Conservation (phyloP, 1,140 invertebrate genomes). For the Steinernema khuongi region DNA sequence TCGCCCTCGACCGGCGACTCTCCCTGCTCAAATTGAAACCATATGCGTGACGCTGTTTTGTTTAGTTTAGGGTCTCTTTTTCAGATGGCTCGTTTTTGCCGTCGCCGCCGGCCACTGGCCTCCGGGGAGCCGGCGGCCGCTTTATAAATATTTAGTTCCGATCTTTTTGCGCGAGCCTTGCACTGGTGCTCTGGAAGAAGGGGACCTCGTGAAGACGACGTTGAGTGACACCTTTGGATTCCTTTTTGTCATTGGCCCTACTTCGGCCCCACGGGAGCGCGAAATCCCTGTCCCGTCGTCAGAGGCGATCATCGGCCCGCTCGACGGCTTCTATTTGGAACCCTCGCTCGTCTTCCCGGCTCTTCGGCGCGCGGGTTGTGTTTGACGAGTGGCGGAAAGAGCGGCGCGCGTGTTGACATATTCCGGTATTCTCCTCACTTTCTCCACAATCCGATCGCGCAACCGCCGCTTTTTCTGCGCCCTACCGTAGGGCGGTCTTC, state of each 20-base stretch:
- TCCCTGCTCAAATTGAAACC: slow-evolving; percentile 4
- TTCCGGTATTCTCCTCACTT: slow-evolving; percentile 15
- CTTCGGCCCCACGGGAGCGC: neutral
- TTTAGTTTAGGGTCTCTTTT: slow-evolving; percentile 14
- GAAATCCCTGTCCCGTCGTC: slow-evolving; percentile 1
- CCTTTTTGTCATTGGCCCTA: too few relatives aligned
- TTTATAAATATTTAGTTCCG: slow-evolving; percentile 14
- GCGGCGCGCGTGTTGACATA: neutral
- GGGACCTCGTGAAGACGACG: too few relatives aligned
- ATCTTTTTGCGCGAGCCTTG: too few relatives aligned
- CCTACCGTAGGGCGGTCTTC: slow-evolving; percentile 8
- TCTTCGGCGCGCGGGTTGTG: neutral
- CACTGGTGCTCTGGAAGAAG: too few relatives aligned
- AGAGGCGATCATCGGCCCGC: slow-evolving; percentile 10
- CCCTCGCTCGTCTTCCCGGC: neutral
- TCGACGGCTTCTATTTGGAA: neutral
- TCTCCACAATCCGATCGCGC: slow-evolving; percentile 1
- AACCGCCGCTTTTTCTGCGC: neutral
- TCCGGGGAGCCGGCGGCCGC: neutral
- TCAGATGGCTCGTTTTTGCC: neutral
- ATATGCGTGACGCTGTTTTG: slow-evolving; percentile 11
- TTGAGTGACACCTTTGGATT: too few relatives aligned
- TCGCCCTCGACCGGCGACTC: neutral
- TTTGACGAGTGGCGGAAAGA: slow-evolving; percentile 10
- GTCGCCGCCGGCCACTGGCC: neutral